Base-by-base conservation (phyloP, 2,797 vertebrate species). In the Lepidocolaptes lacrymiger region DNA sequence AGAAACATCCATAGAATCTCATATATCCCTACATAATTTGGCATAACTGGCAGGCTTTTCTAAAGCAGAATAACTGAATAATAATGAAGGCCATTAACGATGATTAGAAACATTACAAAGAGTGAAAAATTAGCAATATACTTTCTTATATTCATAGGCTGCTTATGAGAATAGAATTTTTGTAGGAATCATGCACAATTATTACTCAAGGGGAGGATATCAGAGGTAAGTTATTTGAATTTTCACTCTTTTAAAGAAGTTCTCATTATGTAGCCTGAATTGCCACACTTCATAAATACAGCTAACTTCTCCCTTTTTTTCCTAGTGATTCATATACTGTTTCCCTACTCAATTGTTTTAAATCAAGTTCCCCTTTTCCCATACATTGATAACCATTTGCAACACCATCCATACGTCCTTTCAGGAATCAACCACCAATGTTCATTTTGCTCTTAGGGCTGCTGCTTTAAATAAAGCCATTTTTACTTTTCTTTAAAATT, bases 51-150 rank as follows among this genome's bases (percentile, higher is more conserved):
- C 56, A 95, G 78, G 75, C 84, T 91, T 94, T 92, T 85, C 86
- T 88, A 44, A 89, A 96, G 75, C 4, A 17, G 93, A 93, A 90
- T 90, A 95, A 93, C 72, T 92, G 95, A 97, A 95, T 95, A 92
- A 95, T 73, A 94, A 97, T 80, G 80, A 91, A 82, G 55, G 49
- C 67, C 61, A 93, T 91, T 96, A 93, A 91, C 75, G 61, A 83
- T 68, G 79, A 90, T 85, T 86, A 93, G 86, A 95, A 94, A 86
- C 61, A 78, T 91, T 86, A 84, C 52, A 88, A 80, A 82, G 68
- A 79, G 37, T 68, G 61, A 94, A 94, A 96, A 94, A 81, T 48
- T 72, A 93, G 44, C 55, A 86, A 85, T 74, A 88, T 24, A 75
- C 32, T 62, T 96, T 52, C 71, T 85, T 79, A 64, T 46, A 59